Conservation (phyloP, 2,113 vertebrate species). For the Amia ocellicauda region DNA sequence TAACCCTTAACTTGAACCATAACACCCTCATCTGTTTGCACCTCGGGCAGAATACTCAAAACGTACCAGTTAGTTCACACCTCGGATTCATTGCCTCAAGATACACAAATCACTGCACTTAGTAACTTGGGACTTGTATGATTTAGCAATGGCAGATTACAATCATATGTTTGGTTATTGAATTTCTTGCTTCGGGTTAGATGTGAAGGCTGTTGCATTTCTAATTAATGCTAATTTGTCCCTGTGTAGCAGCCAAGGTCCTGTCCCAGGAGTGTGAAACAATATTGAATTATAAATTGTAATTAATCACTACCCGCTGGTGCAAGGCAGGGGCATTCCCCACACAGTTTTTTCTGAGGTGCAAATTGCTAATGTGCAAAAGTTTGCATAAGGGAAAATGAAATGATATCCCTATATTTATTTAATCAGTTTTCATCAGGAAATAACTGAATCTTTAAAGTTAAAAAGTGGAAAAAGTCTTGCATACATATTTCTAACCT, state of each 20-base stretch:
- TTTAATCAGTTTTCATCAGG: background rate
- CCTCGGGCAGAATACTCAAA: constrained; percentile 31
- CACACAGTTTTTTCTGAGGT: background rate
- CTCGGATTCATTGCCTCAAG: constrained; percentile 19
- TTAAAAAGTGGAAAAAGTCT: too few relatives aligned
- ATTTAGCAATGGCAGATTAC: constrained; percentile 45
- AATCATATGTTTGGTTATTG: constrained; percentile 47
- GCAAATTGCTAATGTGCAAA: background rate
- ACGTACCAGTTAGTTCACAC: constrained; percentile 39
- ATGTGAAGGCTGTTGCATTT: constrained; percentile 50
- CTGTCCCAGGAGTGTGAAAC: constrained; percentile 15
- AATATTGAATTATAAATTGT: constrained; percentile 15
- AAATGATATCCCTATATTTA: background rate
- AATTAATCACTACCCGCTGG: constrained; percentile 15
- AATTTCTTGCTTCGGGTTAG: constrained; percentile 58
- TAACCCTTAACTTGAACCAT: constrained; percentile 30
- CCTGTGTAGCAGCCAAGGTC: constrained; percentile 1
- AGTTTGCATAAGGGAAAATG: background rate
- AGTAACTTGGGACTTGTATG: constrained; percentile 31
- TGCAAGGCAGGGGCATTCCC: constrained; percentile 12
- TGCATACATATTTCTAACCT: too few relatives aligned
- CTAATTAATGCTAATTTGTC: constrained; percentile 32
- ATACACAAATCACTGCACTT: background rate
- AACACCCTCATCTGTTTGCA: constrained; percentile 32
- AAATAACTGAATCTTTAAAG: too few relatives aligned